Conservation (phyloP, 2,113 vertebrate species). For the Geothlypis trichas region DNA sequence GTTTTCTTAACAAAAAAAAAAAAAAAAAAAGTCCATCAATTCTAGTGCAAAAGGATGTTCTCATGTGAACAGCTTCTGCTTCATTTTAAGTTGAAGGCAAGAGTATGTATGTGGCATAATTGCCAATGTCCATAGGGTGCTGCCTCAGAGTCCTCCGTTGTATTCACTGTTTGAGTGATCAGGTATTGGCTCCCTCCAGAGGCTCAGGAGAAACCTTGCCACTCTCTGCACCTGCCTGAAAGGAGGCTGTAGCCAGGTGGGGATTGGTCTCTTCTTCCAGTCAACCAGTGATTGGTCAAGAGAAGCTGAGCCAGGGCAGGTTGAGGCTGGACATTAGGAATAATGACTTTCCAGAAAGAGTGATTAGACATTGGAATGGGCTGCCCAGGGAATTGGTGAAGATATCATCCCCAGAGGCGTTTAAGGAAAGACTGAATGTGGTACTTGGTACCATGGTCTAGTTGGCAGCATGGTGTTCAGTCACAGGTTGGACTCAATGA, state of each 20-base stretch:
- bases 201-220: neutral
- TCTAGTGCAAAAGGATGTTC: neutral
- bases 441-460: neutral
- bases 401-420: fast-evolving
- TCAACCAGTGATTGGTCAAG: fast-evolving
- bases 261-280: neutral
- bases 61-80: neutral
- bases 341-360: neutral
- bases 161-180: neutral
- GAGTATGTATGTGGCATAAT: fast-evolving
- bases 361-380: neutral
- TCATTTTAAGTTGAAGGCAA: neutral
- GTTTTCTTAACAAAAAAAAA: neutral
- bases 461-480: neutral
- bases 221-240: neutral
- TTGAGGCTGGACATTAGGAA: neutral
- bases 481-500: fast-evolving
- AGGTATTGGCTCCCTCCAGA: fast-evolving
- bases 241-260: neutral
- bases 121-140: fast-evolving
- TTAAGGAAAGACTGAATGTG: neutral
- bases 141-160: neutral
- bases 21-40: neutral
- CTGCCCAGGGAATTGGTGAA: neutral
- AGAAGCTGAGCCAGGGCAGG: no score